These are phyloP conservation scores for Helogale parvula DNA, from an alignment of 2,113 vertebrate genomes.

Conservation along the genomic window DNA sequence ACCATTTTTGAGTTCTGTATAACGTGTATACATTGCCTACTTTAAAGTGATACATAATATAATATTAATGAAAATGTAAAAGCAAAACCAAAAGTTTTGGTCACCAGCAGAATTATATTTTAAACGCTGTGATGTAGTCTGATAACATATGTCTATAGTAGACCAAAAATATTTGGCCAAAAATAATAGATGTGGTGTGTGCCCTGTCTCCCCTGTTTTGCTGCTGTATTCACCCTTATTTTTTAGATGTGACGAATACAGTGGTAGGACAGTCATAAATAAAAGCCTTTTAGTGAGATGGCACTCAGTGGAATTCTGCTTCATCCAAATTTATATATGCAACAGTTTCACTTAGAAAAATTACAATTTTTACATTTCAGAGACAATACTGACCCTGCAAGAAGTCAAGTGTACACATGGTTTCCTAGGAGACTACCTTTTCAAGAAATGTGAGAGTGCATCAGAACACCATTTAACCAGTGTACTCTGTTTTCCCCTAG, in stretches of 20 bases:
- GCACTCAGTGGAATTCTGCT: background rate
- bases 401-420: background rate
- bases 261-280: background rate
- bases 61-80: background rate
- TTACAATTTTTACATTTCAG: background rate
- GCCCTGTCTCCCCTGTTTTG: background rate
- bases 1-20: background rate
- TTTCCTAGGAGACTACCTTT: background rate
- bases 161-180: background rate
- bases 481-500: background rate
- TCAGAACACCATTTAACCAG: background rate
- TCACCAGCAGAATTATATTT: background rate
- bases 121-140: background rate
- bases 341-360: background rate
- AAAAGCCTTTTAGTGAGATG: background rate
- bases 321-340: background rate
- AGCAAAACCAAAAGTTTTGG: background rate
- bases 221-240: background rate
- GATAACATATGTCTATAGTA: background rate
- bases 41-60: background rate
- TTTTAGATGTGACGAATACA: background rate
- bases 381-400: background rate
- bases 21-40: background rate
- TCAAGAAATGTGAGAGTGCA: background rate
- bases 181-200: background rate